These are phyloP conservation scores for Sander lucioperca DNA, from an alignment of 2,113 vertebrate species.

Conservation along the genomic window DNA sequence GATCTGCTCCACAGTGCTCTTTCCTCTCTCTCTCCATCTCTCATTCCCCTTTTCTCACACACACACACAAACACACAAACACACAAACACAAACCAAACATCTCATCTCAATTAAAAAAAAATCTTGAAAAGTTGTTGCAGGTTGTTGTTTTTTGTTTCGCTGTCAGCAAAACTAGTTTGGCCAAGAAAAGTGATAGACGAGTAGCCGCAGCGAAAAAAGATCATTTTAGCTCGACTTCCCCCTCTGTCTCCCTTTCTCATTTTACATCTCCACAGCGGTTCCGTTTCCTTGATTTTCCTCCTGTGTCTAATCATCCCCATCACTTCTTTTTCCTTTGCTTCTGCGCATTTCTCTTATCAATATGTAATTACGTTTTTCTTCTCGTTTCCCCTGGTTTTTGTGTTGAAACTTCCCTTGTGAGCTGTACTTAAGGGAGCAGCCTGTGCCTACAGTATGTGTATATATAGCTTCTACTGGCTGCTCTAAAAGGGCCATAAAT, in stretches of 20 bases:
- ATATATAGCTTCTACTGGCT: constrained; percentile 67
- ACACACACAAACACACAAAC: not conserved
- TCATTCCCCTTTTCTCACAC: not conserved
- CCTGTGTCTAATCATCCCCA: constrained; percentile 8
- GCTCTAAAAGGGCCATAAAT: constrained; percentile 81
- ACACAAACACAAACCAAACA: not conserved
- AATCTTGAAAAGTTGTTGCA: constrained; percentile 21
- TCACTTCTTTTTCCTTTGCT: constrained; percentile 10
- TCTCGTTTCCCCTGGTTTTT: constrained; percentile 20
- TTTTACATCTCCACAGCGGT: constrained; percentile 32
- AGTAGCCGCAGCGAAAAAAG: constrained; percentile 18
- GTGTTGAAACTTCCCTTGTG: constrained; percentile 54
- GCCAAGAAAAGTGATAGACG: constrained; percentile 32
- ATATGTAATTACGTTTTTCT: constrained; percentile 59
- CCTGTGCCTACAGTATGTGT: constrained; percentile 47
- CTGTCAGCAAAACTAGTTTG: constrained; percentile 27
- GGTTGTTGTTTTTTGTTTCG: constrained; percentile 12
- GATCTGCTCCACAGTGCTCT: constrained; percentile 55
- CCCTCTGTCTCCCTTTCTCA: constrained; percentile 25
- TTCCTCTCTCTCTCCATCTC: constrained; percentile 5
- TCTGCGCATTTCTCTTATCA: constrained; percentile 50
- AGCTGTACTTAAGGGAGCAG: constrained; percentile 54
- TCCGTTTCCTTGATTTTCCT: constrained; percentile 20
- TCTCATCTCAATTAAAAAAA: constrained; percentile 41
- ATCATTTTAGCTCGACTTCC: constrained; percentile 45